Base-by-base conservation (phyloP, 1,140 invertebrate species). In the Gryon sp. region DNA sequence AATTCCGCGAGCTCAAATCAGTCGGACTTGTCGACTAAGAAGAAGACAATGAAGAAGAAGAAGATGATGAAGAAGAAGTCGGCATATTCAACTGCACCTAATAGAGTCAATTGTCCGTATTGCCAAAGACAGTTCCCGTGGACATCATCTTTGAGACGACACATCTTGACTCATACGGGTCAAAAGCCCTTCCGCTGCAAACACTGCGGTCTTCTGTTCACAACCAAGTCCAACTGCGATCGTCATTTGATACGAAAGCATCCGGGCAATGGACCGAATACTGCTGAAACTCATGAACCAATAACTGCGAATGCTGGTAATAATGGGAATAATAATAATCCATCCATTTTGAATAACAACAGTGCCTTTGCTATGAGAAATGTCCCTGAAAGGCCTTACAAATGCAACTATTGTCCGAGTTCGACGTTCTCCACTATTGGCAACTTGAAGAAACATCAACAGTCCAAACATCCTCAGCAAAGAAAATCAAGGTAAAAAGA, bases 141-240 rank as follows among this genome's bases (percentile, higher is more conserved):
- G 98, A 95, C 95, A 2, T 98, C 96, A 8, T 98, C 97, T 0
- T 89, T 99, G 7, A 92, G 96, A 2, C 91, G 97, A 2, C 97
- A 99, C 85, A 95, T 98, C 16, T 90, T 97, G 0, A 98, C 96
- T 0, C 96, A 98, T 81, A 98, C 96, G 2, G 97, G 97, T 2
- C 96, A 98, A 84, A 99, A 99, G 82, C 98, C 98, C 0, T 99
- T 94, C 89, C 96, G 97, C 83, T 99, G 98, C 86, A 93, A 94
- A 0, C 93, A 96, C 74, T 99, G 98, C 83, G 93, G 94, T 0
- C 90, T 98, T 0, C 91, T 96, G 0, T 99, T 99, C 86, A 99
- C 97, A 2, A 99, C 97, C 0, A 99, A 99, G 82, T 98, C 96
- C 1, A 99, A 99, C 85, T 97, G 98, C 84, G 98, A 99, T 79